These are phyloP conservation scores for Xestobium rufovillosum DNA, from an alignment of 2,888 invertebrate genomes.

Conservation along the genomic window DNA sequence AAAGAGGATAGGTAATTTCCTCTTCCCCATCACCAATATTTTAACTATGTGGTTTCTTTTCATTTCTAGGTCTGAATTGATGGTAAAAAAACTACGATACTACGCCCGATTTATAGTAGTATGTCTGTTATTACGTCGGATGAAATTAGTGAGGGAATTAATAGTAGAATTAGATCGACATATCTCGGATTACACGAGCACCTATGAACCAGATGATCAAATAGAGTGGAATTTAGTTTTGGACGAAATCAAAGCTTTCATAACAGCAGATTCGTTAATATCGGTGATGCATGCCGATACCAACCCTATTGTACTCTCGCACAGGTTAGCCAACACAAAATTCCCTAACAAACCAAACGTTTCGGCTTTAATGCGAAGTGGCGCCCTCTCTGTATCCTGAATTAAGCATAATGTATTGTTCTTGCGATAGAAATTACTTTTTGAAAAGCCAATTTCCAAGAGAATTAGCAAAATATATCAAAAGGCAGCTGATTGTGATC, in stretches of 20 bases:
- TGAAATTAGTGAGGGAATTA: slow-evolving; percentile 86
- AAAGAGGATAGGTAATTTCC: slow-evolving; percentile 73
- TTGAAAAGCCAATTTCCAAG: too few species aligned
- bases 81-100: slow-evolving; percentile 93
- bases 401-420: too few species aligned
- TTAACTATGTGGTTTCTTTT: too few species aligned
- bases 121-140: slow-evolving; percentile 85
- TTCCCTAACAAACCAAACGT: too few species aligned
- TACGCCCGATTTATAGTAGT: slow-evolving; percentile 96
- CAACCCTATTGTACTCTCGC: slow-evolving; percentile 75
- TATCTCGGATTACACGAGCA: slow-evolving; percentile 89
- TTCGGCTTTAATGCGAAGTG: too few species aligned
- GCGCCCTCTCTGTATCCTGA: too few species aligned
- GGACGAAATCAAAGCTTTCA: slow-evolving; percentile 90
- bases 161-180: slow-evolving; percentile 88
- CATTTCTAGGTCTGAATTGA: slow-evolving; percentile 72
- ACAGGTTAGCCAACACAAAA: slow-evolving; percentile 66
- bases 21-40: too few species aligned
- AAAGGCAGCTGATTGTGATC: too few species aligned
- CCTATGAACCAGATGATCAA: slow-evolving; percentile 96
- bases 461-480: too few species aligned
- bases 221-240: slow-evolving; percentile 92
- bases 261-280: slow-evolving; percentile 85
- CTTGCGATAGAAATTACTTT: too few species aligned
- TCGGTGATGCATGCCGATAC: slow-evolving; percentile 84